A percentile compares a stretch with the other conserved stretches of the same genome.
Evolutionary conservation across 2,113 vertebrate species (phyloP).

Genomic region (Thunnus thynnus): DNA sequence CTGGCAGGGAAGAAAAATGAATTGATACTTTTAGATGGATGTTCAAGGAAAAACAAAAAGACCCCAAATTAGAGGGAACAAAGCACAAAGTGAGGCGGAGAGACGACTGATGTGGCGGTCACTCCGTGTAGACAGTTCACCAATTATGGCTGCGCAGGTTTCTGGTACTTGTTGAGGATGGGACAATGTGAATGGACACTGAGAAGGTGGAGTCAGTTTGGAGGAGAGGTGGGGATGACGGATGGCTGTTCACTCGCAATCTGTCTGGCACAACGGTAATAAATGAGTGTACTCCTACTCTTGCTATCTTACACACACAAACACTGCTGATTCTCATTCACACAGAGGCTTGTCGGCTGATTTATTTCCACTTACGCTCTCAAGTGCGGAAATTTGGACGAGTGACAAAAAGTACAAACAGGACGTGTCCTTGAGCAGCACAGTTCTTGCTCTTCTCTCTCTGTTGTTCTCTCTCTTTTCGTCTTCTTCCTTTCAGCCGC

Average conservation of each 20-base stretch:
- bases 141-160: slow-evolving; percentile 15
- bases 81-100: background rate
- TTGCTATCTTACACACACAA: slow-evolving; percentile 51
- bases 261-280: slow-evolving; percentile 42
- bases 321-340: slow-evolving; percentile 50
- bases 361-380: slow-evolving; percentile 74
- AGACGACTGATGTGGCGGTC: slow-evolving; percentile 25
- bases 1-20: slow-evolving; percentile 29
- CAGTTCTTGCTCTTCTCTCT: slow-evolving; percentile 14
- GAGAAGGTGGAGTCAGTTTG: slow-evolving; percentile 22
- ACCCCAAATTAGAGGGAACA: slow-evolving; percentile 8
- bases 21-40: slow-evolving; percentile 31
- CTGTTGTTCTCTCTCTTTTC: background rate
- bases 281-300: slow-evolving; percentile 43
- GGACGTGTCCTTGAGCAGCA: slow-evolving; percentile 69
- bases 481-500: background rate
- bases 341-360: slow-evolving; percentile 48
- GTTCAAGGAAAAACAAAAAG: slow-evolving; percentile 44
- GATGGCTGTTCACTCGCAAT: slow-evolving; percentile 53
- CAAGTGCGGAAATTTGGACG: slow-evolving; percentile 74
- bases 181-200: slow-evolving; percentile 20
- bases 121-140: slow-evolving; percentile 35
- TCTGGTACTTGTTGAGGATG: background rate
- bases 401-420: slow-evolving; percentile 70
- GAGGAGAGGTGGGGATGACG: slow-evolving; percentile 14